These are phyloP conservation scores for Drosophila bocki DNA, from an alignment of 1,140 invertebrate genomes.

Conservation along the genomic window DNA sequence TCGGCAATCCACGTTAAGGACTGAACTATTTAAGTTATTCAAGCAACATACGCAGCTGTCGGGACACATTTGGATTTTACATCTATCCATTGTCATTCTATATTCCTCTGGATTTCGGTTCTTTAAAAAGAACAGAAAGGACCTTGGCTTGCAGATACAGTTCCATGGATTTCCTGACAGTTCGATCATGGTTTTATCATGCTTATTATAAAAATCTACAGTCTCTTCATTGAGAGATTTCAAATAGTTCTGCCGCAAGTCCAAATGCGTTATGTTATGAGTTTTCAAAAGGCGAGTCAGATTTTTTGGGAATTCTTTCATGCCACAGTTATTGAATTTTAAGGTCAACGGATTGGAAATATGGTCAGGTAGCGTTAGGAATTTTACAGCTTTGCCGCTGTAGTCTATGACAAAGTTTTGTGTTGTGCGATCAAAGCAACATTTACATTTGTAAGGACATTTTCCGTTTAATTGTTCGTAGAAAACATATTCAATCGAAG, in stretches of 20 bases:
- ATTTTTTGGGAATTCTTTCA: background rate
- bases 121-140: background rate
- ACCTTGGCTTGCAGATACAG: background rate
- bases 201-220: background rate
- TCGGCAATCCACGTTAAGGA: slow-evolving; percentile 7
- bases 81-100: background rate
- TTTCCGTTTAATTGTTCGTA: no score
- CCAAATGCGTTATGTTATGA: background rate
- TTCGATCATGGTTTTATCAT: background rate
- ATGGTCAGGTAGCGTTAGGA: background rate
- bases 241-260: background rate
- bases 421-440: background rate
- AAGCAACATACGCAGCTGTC: slow-evolving; percentile 5
- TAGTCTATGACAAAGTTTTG: background rate
- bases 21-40: background rate
- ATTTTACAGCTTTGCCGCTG: background rate
- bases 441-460: background rate
- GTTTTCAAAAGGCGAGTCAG: background rate
- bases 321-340: background rate
- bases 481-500: no score
- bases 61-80: background rate
- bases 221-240: background rate
- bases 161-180: slow-evolving; percentile 9
- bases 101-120: background rate
- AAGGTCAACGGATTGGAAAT: background rate